Evolutionary conservation across 2,113 vertebrate species (phyloP).

Genomic region (Potamarius usumacintae): DNA sequence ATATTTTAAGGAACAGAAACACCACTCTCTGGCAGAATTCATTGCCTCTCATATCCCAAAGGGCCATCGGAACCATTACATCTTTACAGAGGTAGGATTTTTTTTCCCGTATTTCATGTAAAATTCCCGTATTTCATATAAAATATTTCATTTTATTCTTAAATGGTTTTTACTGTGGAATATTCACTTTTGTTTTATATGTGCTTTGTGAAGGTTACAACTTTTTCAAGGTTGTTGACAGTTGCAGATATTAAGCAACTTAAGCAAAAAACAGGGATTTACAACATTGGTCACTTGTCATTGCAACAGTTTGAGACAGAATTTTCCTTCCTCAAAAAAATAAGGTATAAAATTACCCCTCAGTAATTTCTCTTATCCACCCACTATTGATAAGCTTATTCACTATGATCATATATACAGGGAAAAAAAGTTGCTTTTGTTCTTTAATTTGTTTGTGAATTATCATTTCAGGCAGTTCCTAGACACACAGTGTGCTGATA

Average conservation of each 20-base stretch:
- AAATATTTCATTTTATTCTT: slow-evolving; percentile 38
- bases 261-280: slow-evolving; percentile 52
- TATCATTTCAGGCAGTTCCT: slow-evolving; percentile 74
- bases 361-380: neutral
- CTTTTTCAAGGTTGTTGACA: slow-evolving; percentile 92
- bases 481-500: slow-evolving; percentile 56
- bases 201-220: slow-evolving; percentile 79
- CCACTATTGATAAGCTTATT: neutral
- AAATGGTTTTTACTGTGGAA: neutral
- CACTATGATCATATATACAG: neutral
- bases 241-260: slow-evolving; percentile 74
- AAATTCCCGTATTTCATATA: slow-evolving; percentile 47
- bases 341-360: slow-evolving; percentile 74
- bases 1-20: slow-evolving; percentile 82
- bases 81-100: slow-evolving; percentile 84
- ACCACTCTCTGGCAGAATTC: slow-evolving; percentile 81
- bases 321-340: slow-evolving; percentile 84
- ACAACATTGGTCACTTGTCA: slow-evolving; percentile 74
- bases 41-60: slow-evolving; percentile 67
- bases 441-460: neutral
- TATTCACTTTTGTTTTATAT: neutral
- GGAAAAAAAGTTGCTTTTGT: neutral
- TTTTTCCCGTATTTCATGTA: neutral
- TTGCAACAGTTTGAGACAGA: slow-evolving; percentile 94
- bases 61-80: neutral